These are phyloP conservation scores for Motacilla tschutschensis DNA, from an alignment of 2,113 vertebrate genomes.

Conservation along the genomic window DNA sequence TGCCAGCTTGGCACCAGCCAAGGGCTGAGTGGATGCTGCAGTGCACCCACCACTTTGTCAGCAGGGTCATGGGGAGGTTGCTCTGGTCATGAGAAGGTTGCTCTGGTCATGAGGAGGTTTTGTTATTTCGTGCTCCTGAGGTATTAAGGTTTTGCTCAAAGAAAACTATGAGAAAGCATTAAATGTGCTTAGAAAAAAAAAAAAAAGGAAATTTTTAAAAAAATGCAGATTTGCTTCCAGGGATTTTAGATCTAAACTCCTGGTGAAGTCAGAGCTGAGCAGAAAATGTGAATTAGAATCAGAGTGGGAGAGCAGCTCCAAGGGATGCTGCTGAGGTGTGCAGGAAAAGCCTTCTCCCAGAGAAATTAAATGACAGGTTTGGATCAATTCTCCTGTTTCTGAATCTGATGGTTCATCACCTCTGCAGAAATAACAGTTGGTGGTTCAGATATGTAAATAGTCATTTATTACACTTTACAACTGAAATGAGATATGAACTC, in stretches of 20 bases:
- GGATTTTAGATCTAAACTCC: background rate
- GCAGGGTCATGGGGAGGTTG: too few relatives aligned
- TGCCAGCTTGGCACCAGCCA: background rate
- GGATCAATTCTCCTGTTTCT: background rate
- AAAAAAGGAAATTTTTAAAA: rapidly evolving
- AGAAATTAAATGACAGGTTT: background rate
- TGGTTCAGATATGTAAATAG: background rate
- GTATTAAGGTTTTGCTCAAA: background rate
- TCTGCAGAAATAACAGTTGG: background rate
- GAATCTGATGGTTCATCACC: background rate
- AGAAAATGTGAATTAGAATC: background rate
- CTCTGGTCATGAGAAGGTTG: background rate
- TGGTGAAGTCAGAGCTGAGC: background rate
- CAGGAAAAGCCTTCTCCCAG: background rate
- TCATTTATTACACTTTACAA: background rate
- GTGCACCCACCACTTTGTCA: background rate
- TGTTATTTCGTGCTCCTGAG: background rate
- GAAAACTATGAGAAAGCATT: background rate
- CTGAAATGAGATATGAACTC: background rate
- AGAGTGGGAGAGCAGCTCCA: background rate
- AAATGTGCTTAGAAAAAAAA: background rate
- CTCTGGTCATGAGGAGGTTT: background rate
- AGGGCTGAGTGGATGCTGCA: background rate
- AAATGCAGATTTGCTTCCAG: background rate
- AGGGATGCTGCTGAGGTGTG: background rate